Evolutionary conservation across 2,888 invertebrate species (phyloP), one percentile per base, ranked within the genome.

Genomic region (Amiota mariae): DNA sequence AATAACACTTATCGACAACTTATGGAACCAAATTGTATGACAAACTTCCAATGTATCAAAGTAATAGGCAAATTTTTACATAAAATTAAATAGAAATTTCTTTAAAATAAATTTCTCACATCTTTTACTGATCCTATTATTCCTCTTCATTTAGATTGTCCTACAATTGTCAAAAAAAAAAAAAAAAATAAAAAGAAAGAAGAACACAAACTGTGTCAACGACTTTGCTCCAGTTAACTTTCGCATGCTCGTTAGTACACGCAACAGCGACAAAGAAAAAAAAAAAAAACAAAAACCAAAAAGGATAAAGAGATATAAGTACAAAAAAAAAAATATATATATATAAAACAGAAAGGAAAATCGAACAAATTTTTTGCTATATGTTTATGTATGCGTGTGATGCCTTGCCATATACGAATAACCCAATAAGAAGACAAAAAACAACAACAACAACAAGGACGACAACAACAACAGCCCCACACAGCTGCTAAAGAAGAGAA

Each of bases 211-310:
- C 73, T 85, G 85, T 85, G 85, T 85, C 85, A 85, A 85, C 82
- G 85, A 85, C 84, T 85, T 83, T 85, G 85, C 85, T 85, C 85
- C 82, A 85, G 80, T 85, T 85, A 84, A 80, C 79, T 83, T 83
- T 85, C 82, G 82, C 82, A 82, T 81, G 82, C 80, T 81, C 79
- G 78, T 80, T 78, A 80, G 78, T 76, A 76, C 77, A 80, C 79
- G 79, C 77, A 80, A 80, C 73, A 80, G 78, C 74, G 56, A 67
- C 73, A 48, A 54, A 0, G 0, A 24, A 13, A 1, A 76, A 77
- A 76, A 67, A 73, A 48, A 54, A 0, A 0, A 24, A 13, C 2
- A 76, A 77, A 76, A 78, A 79, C 73, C 68, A 74, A 73, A 76
- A 54, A 54, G 54, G 36, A 36, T 36, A 36, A 36, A 36, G 8